A percentile compares a stretch with the other conserved stretches of the same genome.
phyloP scores from a whole-genome alignment of 1,140 invertebrate genomes.

The Sycophaga agraensis region DNA sequence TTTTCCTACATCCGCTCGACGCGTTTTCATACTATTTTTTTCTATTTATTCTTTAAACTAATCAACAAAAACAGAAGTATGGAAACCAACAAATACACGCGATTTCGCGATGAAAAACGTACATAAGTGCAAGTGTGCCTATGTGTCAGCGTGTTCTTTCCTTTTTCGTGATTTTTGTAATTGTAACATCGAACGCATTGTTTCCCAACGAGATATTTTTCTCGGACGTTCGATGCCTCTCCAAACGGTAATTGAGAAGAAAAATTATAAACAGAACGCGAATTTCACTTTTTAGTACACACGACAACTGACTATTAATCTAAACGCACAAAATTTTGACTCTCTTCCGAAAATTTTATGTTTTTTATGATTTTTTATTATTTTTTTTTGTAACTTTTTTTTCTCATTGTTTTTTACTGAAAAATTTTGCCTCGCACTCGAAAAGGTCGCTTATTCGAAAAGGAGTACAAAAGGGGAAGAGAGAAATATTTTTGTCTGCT shows the following conservation, averaged over 20 bases:
- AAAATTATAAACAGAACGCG: slow-evolving; percentile 16
- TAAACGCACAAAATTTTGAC: slow-evolving; percentile 17
- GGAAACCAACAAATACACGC: slow-evolving; percentile 28
- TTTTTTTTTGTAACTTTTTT: slow-evolving; percentile 3
- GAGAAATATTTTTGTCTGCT: slow-evolving; percentile 7
- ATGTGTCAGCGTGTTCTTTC: slow-evolving; percentile 3
- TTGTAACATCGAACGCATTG: neutral
- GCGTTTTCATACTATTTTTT: neutral
- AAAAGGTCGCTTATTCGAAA: neutral
- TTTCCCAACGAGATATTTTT: neutral
- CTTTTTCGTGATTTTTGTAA: slow-evolving; percentile 3
- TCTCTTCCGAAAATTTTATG: slow-evolving; percentile 2
- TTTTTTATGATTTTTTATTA: slow-evolving; percentile 17
- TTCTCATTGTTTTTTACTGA: slow-evolving; percentile 1
- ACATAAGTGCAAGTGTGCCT: slow-evolving; percentile 23
- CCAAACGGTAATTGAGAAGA: neutral
- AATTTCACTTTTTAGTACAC: slow-evolving; percentile 16
- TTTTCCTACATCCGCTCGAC: slow-evolving; percentile 5
- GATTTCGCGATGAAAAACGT: slow-evolving; percentile 16
- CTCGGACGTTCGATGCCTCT: neutral
- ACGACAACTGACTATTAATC: slow-evolving; percentile 11
- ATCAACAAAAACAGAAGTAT: slow-evolving; percentile 30
- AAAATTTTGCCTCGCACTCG: slow-evolving; percentile 8
- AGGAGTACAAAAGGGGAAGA: slow-evolving; percentile 1
- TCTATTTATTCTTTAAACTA: slow-evolving; percentile 25